phyloP scores from a whole-genome alignment of 2,888 invertebrate species.

The Lycophotia porphyrea region DNA sequence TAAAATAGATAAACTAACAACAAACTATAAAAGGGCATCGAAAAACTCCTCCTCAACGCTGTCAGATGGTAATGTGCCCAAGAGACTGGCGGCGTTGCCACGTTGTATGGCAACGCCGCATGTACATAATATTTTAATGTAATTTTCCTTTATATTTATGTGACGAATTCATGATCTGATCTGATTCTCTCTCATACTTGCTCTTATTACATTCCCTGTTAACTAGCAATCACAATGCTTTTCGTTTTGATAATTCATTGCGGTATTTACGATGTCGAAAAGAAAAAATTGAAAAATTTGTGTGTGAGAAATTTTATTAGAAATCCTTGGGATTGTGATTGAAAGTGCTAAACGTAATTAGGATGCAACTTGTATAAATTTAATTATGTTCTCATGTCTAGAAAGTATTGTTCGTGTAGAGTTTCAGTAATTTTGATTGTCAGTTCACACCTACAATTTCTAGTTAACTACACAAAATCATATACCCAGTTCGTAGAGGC shows the following conservation, averaged over 20 bases:
- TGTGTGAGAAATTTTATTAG: background rate
- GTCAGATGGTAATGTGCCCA: too few relatives aligned
- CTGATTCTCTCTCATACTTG: background rate
- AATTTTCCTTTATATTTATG: background rate
- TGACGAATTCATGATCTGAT: background rate
- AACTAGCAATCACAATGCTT: too few relatives aligned
- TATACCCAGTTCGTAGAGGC: background rate
- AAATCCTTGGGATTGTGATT: background rate
- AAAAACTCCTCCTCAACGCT: too few relatives aligned
- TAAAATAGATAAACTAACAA: too few relatives aligned
- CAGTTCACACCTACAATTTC: background rate
- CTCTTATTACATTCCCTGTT: background rate
- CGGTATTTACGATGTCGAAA: background rate
- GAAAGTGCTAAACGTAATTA: background rate
- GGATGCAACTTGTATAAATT: background rate
- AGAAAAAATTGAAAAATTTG: too few relatives aligned
- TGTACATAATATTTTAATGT: background rate
- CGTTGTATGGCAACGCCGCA: too few relatives aligned
- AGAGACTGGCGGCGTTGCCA: too few relatives aligned
- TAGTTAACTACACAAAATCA: background rate
- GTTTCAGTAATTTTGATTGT: background rate
- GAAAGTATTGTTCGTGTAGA: background rate
- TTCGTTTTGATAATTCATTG: too few relatives aligned
- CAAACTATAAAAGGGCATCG: too few relatives aligned
- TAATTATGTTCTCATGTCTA: background rate